These are phyloP conservation scores for Microcebus jonahi DNA, from an alignment of 2,113 vertebrate species.

Conservation along the genomic window DNA sequence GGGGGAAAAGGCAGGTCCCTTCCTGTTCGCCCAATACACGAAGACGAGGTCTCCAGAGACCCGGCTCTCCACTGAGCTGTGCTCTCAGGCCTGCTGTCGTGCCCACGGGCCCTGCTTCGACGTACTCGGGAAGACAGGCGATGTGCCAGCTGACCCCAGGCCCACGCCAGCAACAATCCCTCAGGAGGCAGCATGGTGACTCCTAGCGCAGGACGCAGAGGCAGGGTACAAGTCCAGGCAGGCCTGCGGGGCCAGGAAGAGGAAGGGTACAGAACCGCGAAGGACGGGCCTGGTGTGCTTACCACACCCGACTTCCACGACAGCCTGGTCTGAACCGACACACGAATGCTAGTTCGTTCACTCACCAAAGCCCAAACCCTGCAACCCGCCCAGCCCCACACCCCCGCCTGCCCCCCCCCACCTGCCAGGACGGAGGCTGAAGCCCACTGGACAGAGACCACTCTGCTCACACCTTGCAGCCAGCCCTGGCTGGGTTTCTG, in stretches of 20 bases:
- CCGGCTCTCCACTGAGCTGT: background rate
- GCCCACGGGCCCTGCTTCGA: background rate
- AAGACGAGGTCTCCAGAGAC: background rate
- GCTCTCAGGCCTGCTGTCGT: background rate
- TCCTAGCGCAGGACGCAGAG: background rate
- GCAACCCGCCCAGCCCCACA: fast-evolving
- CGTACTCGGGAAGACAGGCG: background rate
- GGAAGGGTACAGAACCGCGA: background rate
- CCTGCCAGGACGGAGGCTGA: background rate
- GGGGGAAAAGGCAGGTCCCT: background rate
- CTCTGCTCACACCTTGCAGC: background rate
- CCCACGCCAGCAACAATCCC: background rate
- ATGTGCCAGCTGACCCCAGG: background rate
- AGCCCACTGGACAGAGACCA: background rate
- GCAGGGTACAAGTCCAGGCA: background rate
- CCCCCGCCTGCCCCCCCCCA: background rate
- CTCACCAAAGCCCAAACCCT: background rate
- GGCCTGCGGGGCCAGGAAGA: background rate
- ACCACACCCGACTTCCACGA: background rate
- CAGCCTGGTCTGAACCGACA: background rate
- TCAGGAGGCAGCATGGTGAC: background rate
- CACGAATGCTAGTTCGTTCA: background rate
- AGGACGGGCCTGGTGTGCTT: background rate
- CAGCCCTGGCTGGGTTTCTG: background rate
- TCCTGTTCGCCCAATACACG: background rate